phyloP scores from a whole-genome alignment of 2,113 vertebrate genomes.

The Pyxicephalus adspersus region DNA sequence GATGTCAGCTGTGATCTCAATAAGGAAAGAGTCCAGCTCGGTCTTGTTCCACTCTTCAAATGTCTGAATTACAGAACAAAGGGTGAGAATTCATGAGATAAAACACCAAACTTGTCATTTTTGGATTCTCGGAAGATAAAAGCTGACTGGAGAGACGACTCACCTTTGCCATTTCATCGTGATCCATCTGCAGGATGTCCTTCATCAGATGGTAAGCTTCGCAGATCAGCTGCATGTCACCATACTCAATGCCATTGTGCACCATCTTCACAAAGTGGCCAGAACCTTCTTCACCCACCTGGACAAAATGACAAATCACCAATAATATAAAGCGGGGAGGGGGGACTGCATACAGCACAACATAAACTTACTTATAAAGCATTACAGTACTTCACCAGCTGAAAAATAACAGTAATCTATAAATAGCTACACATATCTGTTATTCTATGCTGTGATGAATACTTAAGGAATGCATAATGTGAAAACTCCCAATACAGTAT shows the following conservation, averaged over 20 bases:
- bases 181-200: conserved; percentile 87
- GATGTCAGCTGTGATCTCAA: conserved; percentile 96
- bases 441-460: too few species aligned
- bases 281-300: conserved; percentile 95
- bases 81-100: background rate
- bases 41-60: conserved; percentile 96
- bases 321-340: background rate
- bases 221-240: conserved; percentile 98
- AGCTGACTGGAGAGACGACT: background rate
- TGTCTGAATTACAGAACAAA: conserved; percentile 66
- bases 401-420: too few species aligned
- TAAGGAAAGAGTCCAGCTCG: conserved; percentile 94
- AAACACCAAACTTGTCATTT: background rate
- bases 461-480: too few species aligned
- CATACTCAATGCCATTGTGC: conserved; percentile 98
- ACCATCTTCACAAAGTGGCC: conserved; percentile 99
- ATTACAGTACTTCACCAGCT: too few species aligned
- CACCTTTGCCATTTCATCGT: conserved; percentile 90
- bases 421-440: too few species aligned
- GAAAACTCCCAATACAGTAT: too few species aligned
- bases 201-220: conserved; percentile 98
- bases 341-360: too few species aligned
- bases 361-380: too few species aligned
- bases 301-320: background rate
- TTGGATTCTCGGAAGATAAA: background rate